phyloP scores from a whole-genome alignment of 2,888 invertebrate genomes.

The Lasioglossum figueresi region DNA sequence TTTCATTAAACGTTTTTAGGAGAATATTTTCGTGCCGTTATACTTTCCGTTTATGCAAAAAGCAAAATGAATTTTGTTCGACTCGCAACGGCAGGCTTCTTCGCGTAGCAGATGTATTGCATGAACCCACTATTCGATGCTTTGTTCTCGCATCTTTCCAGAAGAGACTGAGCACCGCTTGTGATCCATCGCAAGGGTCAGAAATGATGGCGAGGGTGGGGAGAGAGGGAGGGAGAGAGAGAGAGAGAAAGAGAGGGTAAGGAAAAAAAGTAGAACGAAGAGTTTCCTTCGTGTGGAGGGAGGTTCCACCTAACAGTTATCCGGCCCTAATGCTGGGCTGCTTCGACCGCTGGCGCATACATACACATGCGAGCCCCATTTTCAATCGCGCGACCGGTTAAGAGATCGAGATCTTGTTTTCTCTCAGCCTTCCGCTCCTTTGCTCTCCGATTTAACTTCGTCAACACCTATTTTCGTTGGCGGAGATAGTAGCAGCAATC shows the following conservation, averaged over 20 bases:
- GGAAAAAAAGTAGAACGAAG: constrained; percentile 67
- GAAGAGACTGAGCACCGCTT: constrained; percentile 57
- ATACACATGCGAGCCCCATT: constrained; percentile 47
- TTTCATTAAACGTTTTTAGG: no score
- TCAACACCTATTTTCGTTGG: constrained; percentile 33
- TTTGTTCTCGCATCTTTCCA: not conserved
- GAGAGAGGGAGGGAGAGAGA: constrained; percentile 53
- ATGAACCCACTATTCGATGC: not conserved
- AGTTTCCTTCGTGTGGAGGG: constrained; percentile 62
- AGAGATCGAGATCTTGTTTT: constrained; percentile 64
- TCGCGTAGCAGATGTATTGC: no score
- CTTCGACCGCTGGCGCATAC: constrained; percentile 49
- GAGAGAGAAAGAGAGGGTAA: not conserved
- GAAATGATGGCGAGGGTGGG: not conserved
- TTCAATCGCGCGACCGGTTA: constrained; percentile 58
- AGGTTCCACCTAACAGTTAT: constrained; percentile 65
- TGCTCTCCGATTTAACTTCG: constrained; percentile 43
- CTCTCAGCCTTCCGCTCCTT: constrained; percentile 52
- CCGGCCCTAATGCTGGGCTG: constrained; percentile 64
- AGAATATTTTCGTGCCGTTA: no score
- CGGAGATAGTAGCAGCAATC: constrained; percentile 17
- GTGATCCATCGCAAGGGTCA: constrained; percentile 39
- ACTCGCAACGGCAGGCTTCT: no score
- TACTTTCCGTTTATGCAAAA: no score
- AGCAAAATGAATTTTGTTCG: no score